phyloP scores from a whole-genome alignment of 2,888 invertebrate species.

The Himalopsyche tibetana region DNA sequence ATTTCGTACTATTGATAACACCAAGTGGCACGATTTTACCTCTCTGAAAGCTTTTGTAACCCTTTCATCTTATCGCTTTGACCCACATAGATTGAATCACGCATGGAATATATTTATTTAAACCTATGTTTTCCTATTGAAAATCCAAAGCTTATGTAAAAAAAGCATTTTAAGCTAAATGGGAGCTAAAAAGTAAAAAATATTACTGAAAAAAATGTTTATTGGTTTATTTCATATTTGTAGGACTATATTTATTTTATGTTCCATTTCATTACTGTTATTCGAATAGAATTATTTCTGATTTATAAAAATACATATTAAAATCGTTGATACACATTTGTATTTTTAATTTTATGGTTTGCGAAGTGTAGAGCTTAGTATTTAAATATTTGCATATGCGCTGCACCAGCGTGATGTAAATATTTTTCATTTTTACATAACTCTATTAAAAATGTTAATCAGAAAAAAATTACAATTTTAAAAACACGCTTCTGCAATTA shows the following conservation, averaged over 20 bases:
- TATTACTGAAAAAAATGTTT: neutral
- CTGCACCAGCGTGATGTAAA: neutral
- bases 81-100: neutral
- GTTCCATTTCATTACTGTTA: too few relatives aligned
- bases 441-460: slow-evolving; percentile 29
- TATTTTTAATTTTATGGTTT: neutral
- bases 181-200: neutral
- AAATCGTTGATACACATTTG: too few relatives aligned
- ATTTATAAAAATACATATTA: too few relatives aligned
- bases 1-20: neutral
- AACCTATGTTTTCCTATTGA: neutral
- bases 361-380: neutral
- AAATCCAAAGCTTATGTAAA: neutral
- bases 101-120: neutral
- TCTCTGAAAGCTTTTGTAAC: slow-evolving; percentile 4
- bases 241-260: too few relatives aligned
- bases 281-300: too few relatives aligned
- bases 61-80: slow-evolving; percentile 9
- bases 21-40: neutral
- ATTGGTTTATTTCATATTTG: too few relatives aligned
- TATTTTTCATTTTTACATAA: neutral
- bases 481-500: slow-evolving; percentile 20
- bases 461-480: slow-evolving; percentile 9
- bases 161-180: neutral
- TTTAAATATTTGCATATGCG: slow-evolving; percentile 17